Evolutionary conservation across 2,113 vertebrate species (phyloP).

Genomic region (Gopherus evgoodei): DNA sequence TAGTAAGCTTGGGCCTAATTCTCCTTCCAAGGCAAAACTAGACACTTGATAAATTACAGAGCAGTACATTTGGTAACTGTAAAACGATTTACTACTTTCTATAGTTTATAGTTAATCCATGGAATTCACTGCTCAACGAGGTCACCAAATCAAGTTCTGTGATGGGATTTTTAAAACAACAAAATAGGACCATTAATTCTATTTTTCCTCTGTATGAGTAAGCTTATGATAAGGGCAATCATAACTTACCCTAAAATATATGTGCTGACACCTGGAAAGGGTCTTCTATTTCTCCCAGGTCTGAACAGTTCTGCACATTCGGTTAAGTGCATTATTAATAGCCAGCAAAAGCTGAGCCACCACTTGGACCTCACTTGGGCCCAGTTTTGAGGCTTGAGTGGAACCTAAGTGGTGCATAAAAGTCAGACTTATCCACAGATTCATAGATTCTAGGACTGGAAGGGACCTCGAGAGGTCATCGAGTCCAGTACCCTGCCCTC

Average conservation of each 20-base stretch:
- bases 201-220: neutral
- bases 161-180: no score
- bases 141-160: no score
- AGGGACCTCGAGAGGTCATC: no score
- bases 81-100: no score
- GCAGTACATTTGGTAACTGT: no score
- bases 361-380: neutral
- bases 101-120: no score
- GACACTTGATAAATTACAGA: neutral
- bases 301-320: neutral
- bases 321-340: neutral
- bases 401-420: neutral
- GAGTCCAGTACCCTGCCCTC: no score
- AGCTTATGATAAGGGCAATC: neutral
- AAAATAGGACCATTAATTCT: no score
- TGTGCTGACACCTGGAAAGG: no score
- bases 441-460: no score
- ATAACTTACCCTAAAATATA: no score
- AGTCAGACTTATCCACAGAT: neutral
- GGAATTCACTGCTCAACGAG: no score
- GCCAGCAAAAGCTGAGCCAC: neutral
- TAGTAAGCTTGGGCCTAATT: neutral
- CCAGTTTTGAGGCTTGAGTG: neutral
- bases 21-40: rapidly evolving
- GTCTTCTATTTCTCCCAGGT: rapidly evolving